These are phyloP conservation scores for Sipha maydis DNA, from an alignment of 2,888 invertebrate species.

Conservation along the genomic window DNA sequence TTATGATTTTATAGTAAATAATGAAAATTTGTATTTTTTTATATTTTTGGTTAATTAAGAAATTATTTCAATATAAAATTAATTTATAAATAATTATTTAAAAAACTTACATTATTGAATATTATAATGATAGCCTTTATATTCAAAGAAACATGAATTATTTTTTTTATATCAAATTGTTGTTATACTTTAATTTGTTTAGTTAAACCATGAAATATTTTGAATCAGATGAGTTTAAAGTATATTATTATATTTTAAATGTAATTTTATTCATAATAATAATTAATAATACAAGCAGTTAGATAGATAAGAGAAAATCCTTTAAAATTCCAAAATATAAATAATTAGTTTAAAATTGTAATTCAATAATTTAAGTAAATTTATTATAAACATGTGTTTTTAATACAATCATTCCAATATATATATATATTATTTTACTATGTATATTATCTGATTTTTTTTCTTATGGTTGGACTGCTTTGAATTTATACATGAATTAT, in stretches of 20 bases:
- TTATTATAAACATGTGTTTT: too few species aligned
- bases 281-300: background rate
- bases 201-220: background rate
- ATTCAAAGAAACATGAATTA: too few species aligned
- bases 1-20: background rate
- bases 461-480: conserved; percentile 23
- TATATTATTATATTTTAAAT: background rate
- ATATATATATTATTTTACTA: background rate
- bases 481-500: background rate
- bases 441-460: background rate
- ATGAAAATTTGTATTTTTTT: background rate
- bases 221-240: background rate
- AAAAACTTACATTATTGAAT: background rate
- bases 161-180: too few species aligned
- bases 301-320: too few species aligned
- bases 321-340: too few species aligned
- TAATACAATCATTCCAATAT: background rate
- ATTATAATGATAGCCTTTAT: background rate
- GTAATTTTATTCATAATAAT: background rate
- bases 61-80: background rate
- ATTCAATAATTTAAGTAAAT: background rate
- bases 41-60: background rate
- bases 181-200: too few species aligned
- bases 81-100: background rate
- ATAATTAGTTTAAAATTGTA: too few species aligned